Percentiles rank a stretch among this genome's conserved stretches.
phyloP scores from a whole-genome alignment of 2,888 invertebrate species.

The Lasioglossum pauxillum region DNA sequence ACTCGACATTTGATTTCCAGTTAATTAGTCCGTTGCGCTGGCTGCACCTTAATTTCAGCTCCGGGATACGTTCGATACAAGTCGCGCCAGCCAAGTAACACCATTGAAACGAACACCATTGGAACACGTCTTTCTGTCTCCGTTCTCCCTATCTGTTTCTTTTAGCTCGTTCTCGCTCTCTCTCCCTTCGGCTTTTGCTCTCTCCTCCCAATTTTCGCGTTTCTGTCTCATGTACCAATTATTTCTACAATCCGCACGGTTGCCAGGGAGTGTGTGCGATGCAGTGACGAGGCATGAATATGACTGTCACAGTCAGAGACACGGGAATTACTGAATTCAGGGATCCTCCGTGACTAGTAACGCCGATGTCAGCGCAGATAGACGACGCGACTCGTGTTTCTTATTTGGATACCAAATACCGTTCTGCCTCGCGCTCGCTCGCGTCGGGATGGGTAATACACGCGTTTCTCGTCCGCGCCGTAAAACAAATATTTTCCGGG shows the following conservation, averaged over 20 bases:
- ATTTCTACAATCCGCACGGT: conserved; percentile 18
- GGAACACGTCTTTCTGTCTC: conserved; percentile 9
- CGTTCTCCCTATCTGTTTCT: background rate
- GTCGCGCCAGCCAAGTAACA: conserved; percentile 18
- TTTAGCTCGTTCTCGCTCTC: background rate
- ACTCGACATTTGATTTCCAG: conserved; percentile 64
- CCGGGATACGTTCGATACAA: conserved; percentile 34
- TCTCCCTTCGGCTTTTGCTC: background rate
- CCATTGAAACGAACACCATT: conserved; percentile 8
- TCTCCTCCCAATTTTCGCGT: background rate
- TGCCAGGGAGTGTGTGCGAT: background rate
- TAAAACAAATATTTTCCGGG: background rate
- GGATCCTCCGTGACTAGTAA: background rate
- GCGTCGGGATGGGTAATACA: background rate
- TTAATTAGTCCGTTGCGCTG: conserved; percentile 57
- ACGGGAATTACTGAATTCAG: conserved; percentile 20
- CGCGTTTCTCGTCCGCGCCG: background rate
- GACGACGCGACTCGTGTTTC: conserved; percentile 10
- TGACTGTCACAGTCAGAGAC: background rate
- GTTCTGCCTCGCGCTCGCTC: background rate
- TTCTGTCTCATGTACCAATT: conserved; percentile 17
- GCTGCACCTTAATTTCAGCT: conserved; percentile 50
- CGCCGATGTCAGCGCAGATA: background rate
- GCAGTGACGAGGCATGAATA: background rate
- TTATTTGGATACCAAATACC: conserved; percentile 45